A percentile compares a stretch with the other conserved stretches of the same genome.
Evolutionary conservation across 1,140 invertebrate genomes (phyloP).

Genomic region (Drosophila sp.): DNA sequence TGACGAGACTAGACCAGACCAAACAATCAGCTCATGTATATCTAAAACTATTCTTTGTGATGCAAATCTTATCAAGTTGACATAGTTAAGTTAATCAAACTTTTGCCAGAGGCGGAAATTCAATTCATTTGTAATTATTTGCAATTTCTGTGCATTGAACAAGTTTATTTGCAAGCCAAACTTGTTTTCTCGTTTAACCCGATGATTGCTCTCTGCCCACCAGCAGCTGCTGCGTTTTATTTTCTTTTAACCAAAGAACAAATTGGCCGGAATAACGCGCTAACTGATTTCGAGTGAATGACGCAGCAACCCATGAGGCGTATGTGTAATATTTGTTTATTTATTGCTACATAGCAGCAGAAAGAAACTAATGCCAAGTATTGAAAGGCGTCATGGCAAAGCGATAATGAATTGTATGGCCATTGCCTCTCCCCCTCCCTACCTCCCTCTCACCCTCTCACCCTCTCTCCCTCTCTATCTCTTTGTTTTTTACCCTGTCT

Average conservation of each 20-base stretch:
- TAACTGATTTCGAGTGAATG: background rate
- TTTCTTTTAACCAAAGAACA: background rate
- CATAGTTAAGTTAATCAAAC: conserved; percentile 59
- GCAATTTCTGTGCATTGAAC: conserved; percentile 60
- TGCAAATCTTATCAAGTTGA: conserved; percentile 71
- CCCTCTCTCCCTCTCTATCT: background rate
- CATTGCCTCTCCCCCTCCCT: conserved; percentile 17
- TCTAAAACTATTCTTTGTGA: conserved; percentile 45
- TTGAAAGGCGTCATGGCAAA: conserved; percentile 6
- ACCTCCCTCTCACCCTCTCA: background rate
- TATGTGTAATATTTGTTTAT: conserved; percentile 14
- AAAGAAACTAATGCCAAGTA: background rate
- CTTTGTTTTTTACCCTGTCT: background rate
- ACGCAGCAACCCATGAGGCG: background rate
- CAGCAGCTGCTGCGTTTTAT: background rate
- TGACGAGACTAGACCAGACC: conserved; percentile 22
- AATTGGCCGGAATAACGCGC: background rate
- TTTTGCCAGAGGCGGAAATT: conserved; percentile 65
- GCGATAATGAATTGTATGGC: conserved; percentile 7
- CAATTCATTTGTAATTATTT: conserved; percentile 66
- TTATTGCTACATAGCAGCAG: background rate
- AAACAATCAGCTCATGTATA: background rate
- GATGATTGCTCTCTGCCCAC: conserved; percentile 4
- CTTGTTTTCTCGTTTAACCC: background rate
- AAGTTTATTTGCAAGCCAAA: conserved; percentile 53